Evolutionary conservation across 2,113 vertebrate species (phyloP), one percentile per base, ranked within the genome.

Genomic region (Pelecanus crispus): DNA sequence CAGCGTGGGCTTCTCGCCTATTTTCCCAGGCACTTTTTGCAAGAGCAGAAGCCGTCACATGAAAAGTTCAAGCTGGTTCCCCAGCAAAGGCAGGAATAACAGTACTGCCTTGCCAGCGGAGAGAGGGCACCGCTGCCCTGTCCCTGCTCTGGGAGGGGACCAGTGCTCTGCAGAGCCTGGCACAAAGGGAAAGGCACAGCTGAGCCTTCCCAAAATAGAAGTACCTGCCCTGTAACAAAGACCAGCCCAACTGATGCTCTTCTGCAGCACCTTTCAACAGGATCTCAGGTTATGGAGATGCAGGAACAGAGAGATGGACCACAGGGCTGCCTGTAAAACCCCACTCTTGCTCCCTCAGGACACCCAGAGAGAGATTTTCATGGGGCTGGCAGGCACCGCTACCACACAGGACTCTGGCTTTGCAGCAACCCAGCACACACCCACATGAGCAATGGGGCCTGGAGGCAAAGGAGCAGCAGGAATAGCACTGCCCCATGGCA

Each of bases 1-100:
- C 97, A 97, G 97, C 93, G 81, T 97, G 95, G 96, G 97, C 94
- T 81, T 95, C 94, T 91, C n/a, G 78, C 96, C 95, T 95, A 92
- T 96, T 96, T 94, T 97, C 89, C 71, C 74, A 26, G 92, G 96
- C 67, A 2, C 58, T 92, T 93, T 96, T 86, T 45, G 38, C 58
- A 19, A 78, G 77, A 97, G 87, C 90, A 55, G 52, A 81, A 95
- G 86, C 78, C 17, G 11, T 92, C 81, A 85, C 62, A 70, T 95
- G 38, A 77, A 94, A 92, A 92, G 81, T 92, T 96, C 73, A 84
- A 95, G 83, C 92, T 38, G 78, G 56, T 52, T 93, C 62, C 25
- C 13, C 72, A 56, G 92, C 58, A 92, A 92, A 94, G 55, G 50
- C 77, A 49, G 61, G 38, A 73, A 92, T 62, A 78, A 91, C 52